Percentiles rank a stretch among this genome's conserved stretches.
These are phyloP conservation scores for Allobates femoralis DNA, from an alignment of 2,797 vertebrate genomes.

Conservation along the genomic window DNA sequence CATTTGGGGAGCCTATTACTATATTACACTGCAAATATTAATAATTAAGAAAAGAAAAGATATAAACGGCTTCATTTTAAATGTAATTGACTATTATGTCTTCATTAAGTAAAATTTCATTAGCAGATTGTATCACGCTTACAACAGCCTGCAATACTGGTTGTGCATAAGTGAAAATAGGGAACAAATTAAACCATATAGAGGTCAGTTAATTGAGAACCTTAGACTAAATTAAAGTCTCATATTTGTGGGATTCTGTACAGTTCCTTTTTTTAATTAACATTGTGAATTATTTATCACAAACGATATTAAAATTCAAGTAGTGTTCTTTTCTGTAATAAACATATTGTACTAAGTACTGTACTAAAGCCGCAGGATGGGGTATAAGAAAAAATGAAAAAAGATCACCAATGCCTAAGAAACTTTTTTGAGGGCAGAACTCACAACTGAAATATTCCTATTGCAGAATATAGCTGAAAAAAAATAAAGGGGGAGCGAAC, in stretches of 20 bases:
- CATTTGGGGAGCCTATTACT: background rate
- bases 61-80: background rate
- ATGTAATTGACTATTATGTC: constrained; percentile 17
- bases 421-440: too few species aligned
- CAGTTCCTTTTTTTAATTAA: constrained; percentile 20
- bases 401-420: too few species aligned
- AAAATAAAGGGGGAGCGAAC: too few species aligned
- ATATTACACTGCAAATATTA: background rate
- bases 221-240: constrained; percentile 1
- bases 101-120: constrained; percentile 16
- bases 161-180: background rate
- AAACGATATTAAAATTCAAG: constrained; percentile 14
- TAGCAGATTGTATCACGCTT: constrained; percentile 1
- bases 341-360: constrained; percentile 3
- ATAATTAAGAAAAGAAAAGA: background rate
- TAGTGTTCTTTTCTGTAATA: background rate
- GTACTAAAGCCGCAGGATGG: background rate
- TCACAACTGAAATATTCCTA: too few species aligned
- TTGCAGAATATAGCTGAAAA: too few species aligned
- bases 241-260: constrained; percentile 4
- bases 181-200: background rate
- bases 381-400: too few species aligned
- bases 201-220: constrained; percentile 6
- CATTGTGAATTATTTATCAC: constrained; percentile 21
- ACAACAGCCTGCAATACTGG: background rate